phyloP scores from a whole-genome alignment of 1,140 invertebrate species.

The Limonius californicus region DNA sequence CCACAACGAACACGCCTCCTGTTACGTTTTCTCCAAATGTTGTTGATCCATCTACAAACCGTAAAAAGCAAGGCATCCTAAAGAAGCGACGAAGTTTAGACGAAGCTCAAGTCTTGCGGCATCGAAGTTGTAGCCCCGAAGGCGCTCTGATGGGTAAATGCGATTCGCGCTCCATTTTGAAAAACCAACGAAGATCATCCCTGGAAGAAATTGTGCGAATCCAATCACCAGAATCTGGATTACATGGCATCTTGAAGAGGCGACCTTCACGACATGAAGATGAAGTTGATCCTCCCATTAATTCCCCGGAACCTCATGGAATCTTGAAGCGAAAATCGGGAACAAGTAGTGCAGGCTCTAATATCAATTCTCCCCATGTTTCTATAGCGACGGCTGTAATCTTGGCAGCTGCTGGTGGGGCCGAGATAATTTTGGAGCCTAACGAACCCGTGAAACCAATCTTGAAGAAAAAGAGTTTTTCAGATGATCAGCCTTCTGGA shows the following conservation, averaged over 20 bases:
- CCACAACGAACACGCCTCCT: slow-evolving; percentile 57
- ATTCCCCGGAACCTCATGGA: slow-evolving; percentile 61
- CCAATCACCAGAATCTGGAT: slow-evolving; percentile 52
- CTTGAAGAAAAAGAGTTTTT: slow-evolving; percentile 72
- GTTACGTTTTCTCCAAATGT: slow-evolving; percentile 68
- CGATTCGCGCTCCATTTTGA: slow-evolving; percentile 63
- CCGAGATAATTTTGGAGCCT: slow-evolving; percentile 53
- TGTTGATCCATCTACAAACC: slow-evolving; percentile 54
- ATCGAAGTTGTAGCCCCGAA: slow-evolving; percentile 65
- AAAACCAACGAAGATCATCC: slow-evolving; percentile 64
- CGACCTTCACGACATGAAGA: slow-evolving; percentile 60
- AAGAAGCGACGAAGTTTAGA: slow-evolving; percentile 77
- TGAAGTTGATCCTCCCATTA: slow-evolving; percentile 52
- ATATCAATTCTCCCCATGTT: slow-evolving; percentile 58
- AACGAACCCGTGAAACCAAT: slow-evolving; percentile 71
- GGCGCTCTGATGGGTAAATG: slow-evolving; percentile 55
- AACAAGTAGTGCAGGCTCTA: slow-evolving; percentile 54
- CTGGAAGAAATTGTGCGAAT: slow-evolving; percentile 62
- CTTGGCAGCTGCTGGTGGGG: slow-evolving; percentile 58
- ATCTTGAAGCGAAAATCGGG: slow-evolving; percentile 70
- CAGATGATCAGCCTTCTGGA: slow-evolving; percentile 52
- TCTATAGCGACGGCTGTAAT: slow-evolving; percentile 68
- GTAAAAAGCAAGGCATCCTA: slow-evolving; percentile 65
- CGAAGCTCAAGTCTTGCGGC: slow-evolving; percentile 66
- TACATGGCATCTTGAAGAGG: slow-evolving; percentile 65